A percentile compares a stretch with the other conserved stretches of the same genome.
Conservation (phyloP, 2,797 vertebrate genomes). For the Chromis chromis region DNA sequence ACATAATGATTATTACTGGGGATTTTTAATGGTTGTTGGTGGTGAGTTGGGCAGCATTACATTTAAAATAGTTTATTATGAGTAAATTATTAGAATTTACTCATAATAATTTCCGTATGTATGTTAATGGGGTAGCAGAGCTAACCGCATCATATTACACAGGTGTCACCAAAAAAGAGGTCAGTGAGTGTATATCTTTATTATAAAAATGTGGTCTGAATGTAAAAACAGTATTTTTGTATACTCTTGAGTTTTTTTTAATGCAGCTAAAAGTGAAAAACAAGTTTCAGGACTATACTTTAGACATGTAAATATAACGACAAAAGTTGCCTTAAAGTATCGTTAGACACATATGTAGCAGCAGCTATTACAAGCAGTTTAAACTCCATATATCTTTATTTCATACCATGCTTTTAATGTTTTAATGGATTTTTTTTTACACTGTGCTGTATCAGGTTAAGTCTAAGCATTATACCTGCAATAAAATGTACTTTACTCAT, state of each 20-base stretch:
- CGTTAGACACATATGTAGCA: background rate
- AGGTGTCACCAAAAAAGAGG: no score
- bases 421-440: background rate
- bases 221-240: constrained; percentile 16
- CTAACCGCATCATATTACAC: no score
- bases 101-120: no score
- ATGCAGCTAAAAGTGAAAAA: constrained; percentile 25
- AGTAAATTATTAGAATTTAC: no score
- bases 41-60: no score
- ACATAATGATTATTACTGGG: no score
- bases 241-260: background rate
- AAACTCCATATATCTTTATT: background rate
- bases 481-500: constrained; percentile 45
- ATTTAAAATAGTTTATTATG: no score
- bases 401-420: background rate
- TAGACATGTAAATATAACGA: background rate
- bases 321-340: background rate
- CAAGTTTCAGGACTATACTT: constrained; percentile 1
- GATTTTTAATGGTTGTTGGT: no score
- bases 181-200: background rate
- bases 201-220: background rate
- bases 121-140: no score
- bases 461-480: constrained; percentile 15
- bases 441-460: no score
- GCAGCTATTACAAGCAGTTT: background rate